These are phyloP conservation scores for Pterostichus niger DNA, from an alignment of 2,888 invertebrate species.

Conservation along the genomic window DNA sequence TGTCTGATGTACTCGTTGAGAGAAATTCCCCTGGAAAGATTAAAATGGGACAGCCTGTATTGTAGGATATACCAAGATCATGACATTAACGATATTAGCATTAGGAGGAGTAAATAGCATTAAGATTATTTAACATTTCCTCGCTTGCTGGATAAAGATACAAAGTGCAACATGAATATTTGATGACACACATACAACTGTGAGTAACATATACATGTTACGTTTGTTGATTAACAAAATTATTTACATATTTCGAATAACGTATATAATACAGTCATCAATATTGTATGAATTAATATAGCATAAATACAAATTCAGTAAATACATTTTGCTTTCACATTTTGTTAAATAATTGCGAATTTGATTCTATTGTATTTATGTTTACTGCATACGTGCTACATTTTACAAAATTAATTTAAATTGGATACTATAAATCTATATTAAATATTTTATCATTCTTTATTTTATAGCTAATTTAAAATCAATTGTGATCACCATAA, in stretches of 20 bases:
- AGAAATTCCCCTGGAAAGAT: too few relatives aligned
- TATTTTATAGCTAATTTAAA: too few relatives aligned
- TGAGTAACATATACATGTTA: neutral
- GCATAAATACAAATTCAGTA: constrained; percentile 46
- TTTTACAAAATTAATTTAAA: constrained; percentile 1
- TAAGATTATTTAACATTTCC: constrained; percentile 24
- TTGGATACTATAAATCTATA: neutral
- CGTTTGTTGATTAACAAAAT: constrained; percentile 38
- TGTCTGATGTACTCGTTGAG: too few relatives aligned
- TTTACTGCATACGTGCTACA: neutral
- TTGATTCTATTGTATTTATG: constrained; percentile 20
- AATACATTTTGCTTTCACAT: constrained; percentile 30
- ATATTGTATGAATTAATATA: constrained; percentile 50
- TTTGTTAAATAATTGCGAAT: constrained; percentile 14
- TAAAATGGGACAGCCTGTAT: too few relatives aligned
- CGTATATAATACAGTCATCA: constrained; percentile 34
- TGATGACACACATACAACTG: constrained; percentile 10
- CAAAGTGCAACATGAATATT: constrained; percentile 47
- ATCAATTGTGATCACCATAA: too few relatives aligned
- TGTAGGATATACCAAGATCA: neutral
- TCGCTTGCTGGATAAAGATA: neutral
- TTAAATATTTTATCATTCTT: neutral
- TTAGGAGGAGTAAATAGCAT: constrained; percentile 7
- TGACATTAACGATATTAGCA: constrained; percentile 16
- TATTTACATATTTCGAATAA: constrained; percentile 45